These are phyloP conservation scores for Gymnoscelis rufifasciata DNA, from an alignment of 2,888 invertebrate genomes.

Conservation along the genomic window DNA sequence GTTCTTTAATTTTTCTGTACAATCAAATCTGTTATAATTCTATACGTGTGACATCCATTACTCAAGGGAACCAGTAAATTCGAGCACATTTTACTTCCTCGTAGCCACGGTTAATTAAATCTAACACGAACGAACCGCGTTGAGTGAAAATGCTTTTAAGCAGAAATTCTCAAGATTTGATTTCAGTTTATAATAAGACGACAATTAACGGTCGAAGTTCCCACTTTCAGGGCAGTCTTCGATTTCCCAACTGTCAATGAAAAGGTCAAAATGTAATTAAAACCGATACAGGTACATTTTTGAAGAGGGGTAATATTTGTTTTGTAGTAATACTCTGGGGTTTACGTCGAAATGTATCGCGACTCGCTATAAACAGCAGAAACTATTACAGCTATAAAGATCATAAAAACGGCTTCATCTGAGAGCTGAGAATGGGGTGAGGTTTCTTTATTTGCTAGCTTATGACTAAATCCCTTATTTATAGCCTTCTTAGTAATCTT, in stretches of 20 bases:
- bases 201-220: constrained; percentile 7
- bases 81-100: too few species aligned
- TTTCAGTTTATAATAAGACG: constrained; percentile 9
- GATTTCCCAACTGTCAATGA: constrained; percentile 14
- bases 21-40: too few species aligned
- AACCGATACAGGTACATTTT: constrained; percentile 7
- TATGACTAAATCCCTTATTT: too few species aligned
- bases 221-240: constrained; percentile 4
- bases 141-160: background rate
- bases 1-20: too few species aligned
- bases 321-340: background rate
- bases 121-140: background rate
- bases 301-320: background rate
- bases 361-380: constrained; percentile 7
- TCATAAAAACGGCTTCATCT: background rate
- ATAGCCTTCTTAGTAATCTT: too few species aligned
- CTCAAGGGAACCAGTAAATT: too few species aligned
- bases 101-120: background rate
- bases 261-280: constrained; percentile 16
- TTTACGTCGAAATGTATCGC: constrained; percentile 1
- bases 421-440: background rate
- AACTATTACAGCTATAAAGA: constrained; percentile 9
- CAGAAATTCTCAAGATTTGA: constrained; percentile 8
- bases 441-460: background rate
- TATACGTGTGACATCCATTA: too few species aligned